These are phyloP conservation scores for Petroica traversi DNA, from an alignment of 2,113 vertebrate genomes.

Conservation along the genomic window DNA sequence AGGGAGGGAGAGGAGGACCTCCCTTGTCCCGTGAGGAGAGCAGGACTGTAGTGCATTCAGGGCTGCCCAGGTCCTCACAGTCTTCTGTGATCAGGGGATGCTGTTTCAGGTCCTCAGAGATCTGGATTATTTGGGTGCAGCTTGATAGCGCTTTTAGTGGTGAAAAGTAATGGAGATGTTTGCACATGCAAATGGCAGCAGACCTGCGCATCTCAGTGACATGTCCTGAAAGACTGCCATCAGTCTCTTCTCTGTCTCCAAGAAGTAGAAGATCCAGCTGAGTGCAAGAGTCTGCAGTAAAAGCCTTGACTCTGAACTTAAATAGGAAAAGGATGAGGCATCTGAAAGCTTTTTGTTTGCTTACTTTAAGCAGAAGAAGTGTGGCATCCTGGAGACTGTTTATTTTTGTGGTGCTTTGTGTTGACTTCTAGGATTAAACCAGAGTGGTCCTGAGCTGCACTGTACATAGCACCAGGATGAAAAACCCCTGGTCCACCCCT, in stretches of 20 bases:
- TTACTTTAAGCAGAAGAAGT: background rate
- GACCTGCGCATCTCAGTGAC: accelerated
- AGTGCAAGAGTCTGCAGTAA: background rate
- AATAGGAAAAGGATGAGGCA: background rate
- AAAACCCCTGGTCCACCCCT: background rate
- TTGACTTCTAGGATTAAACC: background rate
- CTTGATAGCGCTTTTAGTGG: background rate
- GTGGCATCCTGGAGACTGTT: background rate
- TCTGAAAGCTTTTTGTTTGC: background rate
- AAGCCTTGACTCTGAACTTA: background rate
- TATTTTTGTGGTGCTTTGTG: background rate
- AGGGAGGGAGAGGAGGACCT: background rate
- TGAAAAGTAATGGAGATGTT: background rate
- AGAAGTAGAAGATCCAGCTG: background rate
- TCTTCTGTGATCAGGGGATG: background rate
- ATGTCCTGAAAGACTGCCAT: background rate
- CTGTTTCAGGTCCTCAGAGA: background rate
- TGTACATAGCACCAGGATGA: background rate
- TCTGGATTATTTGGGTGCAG: background rate
- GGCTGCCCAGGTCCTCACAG: background rate
- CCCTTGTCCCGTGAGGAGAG: accelerated
- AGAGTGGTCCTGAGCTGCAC: background rate
- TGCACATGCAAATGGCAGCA: background rate
- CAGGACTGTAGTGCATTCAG: background rate
- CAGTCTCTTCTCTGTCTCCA: background rate